phyloP scores from a whole-genome alignment of 1,140 invertebrate genomes.

The Trichomalopsis sarcophagae region DNA sequence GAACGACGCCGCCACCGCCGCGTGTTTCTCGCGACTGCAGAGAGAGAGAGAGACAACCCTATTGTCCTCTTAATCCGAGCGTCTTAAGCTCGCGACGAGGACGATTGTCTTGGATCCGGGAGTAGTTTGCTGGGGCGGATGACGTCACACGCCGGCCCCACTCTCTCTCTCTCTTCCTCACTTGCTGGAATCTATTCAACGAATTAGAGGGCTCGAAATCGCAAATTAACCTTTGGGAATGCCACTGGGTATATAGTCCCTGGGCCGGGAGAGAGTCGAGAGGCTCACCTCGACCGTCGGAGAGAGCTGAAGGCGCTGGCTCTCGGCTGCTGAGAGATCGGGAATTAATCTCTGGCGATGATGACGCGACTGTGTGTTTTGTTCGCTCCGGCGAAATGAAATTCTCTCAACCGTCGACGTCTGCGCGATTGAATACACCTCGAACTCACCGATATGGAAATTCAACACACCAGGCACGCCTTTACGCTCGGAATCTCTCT shows the following conservation, averaged over 20 bases:
- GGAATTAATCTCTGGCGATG: not conserved
- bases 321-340: not conserved
- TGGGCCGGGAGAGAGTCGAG: not conserved
- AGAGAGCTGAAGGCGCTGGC: too few relatives aligned
- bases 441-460: not conserved
- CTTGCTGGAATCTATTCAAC: constrained; percentile 19
- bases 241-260: not conserved
- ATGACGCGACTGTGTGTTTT: not conserved
- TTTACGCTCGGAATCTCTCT: too few relatives aligned
- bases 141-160: constrained; percentile 10
- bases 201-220: constrained; percentile 49
- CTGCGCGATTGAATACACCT: too few relatives aligned
- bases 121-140: constrained; percentile 29
- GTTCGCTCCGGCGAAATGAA: constrained; percentile 8
- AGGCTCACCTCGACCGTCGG: too few relatives aligned
- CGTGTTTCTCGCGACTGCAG: constrained; percentile 20
- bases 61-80: constrained; percentile 47
- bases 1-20: not conserved
- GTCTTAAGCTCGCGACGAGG: constrained; percentile 30
- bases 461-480: not conserved
- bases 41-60: not conserved
- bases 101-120: constrained; percentile 32
- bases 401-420: not conserved
- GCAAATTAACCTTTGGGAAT: constrained; percentile 51
- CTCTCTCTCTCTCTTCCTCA: not conserved